Evolutionary conservation across 2,113 vertebrate genomes (phyloP).

Genomic region (Ranitomeya imitator): DNA sequence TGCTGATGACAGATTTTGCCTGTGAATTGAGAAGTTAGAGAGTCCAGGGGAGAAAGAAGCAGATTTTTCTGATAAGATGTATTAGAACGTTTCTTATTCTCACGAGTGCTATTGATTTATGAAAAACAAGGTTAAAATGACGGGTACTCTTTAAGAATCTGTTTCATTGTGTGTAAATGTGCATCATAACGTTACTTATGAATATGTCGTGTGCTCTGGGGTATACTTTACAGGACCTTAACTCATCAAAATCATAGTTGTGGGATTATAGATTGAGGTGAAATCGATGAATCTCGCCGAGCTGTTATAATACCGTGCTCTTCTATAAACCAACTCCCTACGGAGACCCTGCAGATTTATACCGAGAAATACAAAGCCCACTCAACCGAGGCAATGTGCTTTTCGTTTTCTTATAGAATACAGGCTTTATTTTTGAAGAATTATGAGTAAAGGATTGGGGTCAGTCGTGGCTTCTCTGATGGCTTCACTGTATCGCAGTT

Average conservation of each 20-base stretch:
- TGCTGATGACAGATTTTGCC: no score
- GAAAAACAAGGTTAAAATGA: no score
- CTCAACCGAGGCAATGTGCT: background rate
- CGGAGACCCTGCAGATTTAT: background rate
- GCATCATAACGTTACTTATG: background rate
- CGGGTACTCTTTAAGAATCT: background rate
- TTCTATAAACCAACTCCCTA: background rate
- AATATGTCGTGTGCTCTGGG: background rate
- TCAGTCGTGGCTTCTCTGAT: background rate
- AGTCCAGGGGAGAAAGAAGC: no score
- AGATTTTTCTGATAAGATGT: no score
- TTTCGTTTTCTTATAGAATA: background rate
- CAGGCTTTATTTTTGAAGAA: background rate
- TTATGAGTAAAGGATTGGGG: background rate
- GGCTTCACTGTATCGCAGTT: background rate
- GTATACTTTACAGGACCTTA: background rate
- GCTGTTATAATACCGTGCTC: background rate
- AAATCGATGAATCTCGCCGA: conserved; percentile 8
- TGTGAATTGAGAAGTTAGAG: no score
- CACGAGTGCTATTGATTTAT: no score
- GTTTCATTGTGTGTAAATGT: background rate
- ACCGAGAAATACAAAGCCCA: background rate
- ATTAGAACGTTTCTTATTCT: no score
- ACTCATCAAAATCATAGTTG: background rate
- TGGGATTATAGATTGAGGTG: background rate